phyloP scores from a whole-genome alignment of 2,797 vertebrate species.

The Limnodromus scolopaceus region DNA sequence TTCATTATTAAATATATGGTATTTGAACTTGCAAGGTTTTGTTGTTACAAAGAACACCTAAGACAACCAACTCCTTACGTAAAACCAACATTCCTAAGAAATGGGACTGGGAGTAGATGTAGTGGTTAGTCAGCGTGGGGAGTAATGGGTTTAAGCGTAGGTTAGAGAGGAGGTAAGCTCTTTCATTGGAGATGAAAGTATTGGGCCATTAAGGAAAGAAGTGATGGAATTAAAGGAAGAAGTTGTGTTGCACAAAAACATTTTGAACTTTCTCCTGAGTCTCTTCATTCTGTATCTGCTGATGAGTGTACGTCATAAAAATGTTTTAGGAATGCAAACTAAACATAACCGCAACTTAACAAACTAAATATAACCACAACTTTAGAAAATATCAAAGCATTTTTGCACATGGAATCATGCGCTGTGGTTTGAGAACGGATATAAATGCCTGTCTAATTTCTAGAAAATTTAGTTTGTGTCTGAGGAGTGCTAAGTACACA shows the following conservation, averaged over 20 bases:
- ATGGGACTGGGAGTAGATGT: background rate
- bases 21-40: constrained; percentile 2
- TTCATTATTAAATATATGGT: background rate
- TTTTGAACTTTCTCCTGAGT: background rate
- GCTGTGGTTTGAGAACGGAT: background rate
- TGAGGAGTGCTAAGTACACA: background rate
- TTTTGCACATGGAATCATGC: background rate
- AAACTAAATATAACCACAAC: background rate
- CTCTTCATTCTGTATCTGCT: background rate
- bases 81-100: background rate
- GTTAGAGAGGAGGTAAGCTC: background rate
- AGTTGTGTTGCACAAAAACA: background rate
- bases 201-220: background rate
- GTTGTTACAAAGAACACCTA: background rate
- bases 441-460: background rate
- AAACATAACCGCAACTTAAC: background rate
- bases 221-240: background rate
- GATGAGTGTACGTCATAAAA: background rate
- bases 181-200: background rate
- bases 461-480: background rate
- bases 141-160: background rate
- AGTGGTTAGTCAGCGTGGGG: background rate
- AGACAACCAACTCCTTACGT: background rate
- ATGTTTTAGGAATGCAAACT: background rate
- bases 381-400: background rate